phyloP scores from a whole-genome alignment of 2,797 vertebrate species.

The Choloepus didactylus region DNA sequence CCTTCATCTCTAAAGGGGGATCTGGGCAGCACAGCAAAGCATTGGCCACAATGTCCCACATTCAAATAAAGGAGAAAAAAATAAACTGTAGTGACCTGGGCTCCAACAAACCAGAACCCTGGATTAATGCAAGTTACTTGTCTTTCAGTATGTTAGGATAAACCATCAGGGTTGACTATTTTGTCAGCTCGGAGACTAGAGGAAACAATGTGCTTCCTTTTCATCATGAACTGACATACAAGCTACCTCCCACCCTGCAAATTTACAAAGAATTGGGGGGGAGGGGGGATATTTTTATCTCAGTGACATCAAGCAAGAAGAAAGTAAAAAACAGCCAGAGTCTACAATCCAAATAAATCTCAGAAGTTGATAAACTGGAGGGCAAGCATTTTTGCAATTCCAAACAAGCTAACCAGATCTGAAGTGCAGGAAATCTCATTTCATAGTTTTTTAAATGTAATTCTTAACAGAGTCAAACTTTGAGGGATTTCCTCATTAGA shows the following conservation, averaged over 20 bases:
- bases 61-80: neutral
- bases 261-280: neutral
- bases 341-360: slow-evolving; percentile 48
- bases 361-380: neutral
- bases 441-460: neutral
- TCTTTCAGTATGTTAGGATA: neutral
- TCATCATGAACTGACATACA: neutral
- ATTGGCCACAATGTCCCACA: neutral
- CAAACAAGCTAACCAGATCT: neutral
- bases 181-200: neutral
- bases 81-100: neutral
- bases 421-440: slow-evolving; percentile 43
- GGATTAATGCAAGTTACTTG: neutral
- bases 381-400: neutral
- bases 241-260: neutral
- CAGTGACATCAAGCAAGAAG: slow-evolving; percentile 17
- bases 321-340: slow-evolving; percentile 24
- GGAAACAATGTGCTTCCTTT: slow-evolving; percentile 68
- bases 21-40: neutral
- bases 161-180: neutral
- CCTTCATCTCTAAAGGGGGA: neutral
- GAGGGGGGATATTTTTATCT: slow-evolving; percentile 30
- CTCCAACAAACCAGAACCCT: neutral
- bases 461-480: neutral
- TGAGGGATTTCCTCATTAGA: slow-evolving; percentile 25